Evolutionary conservation across 2,888 invertebrate species (phyloP), one percentile per base, ranked within the genome.

Genomic region (Dusona sp.): DNA sequence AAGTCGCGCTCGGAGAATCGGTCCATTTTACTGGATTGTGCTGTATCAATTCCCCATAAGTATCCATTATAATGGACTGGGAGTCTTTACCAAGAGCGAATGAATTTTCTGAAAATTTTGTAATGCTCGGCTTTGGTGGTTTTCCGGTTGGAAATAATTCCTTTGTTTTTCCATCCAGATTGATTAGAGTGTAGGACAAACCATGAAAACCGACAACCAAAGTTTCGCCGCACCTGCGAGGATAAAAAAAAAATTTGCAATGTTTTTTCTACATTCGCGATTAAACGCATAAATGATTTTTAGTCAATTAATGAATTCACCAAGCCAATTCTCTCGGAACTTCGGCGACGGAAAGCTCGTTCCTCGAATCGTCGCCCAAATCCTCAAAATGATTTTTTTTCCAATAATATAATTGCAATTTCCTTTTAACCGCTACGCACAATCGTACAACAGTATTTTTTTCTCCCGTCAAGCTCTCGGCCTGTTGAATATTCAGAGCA

Each of bases 11-110:
- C 13, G 98, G 98, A 36, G 97, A 95, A 91, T 98, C 97, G 4
- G 96, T 95, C 98, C 98, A 98, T 92, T 96, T 97, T 2, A 98
- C 95, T 33, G 97, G 96, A 93, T 97, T 96, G 93, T 96, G 97
- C 93, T 95, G 96, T 83, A 96, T 96, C 73, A 97, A 95, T 89
- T 96, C 95, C 33, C 97, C 97, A 64, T 96, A 96, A 33, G 97
- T 96, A 93, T 98, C 97, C 81, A 99, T 97, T 4, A 98, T 95
- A 85, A 99, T 97, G 0, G 98, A 97, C 91, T 97, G 97, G 68
- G 97, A 97, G 93, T 99, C 99, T 90, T 98, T 96, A 0, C 98
- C 97, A 45, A 99, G 95, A 8, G 98, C 97, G 92, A 98, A 97
- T 33, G 96, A 96, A 78, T 95, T 96, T 86, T 97, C 96, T 0